Base-by-base conservation (phyloP, 2,113 vertebrate species). In the Hypomesus transpacificus region DNA sequence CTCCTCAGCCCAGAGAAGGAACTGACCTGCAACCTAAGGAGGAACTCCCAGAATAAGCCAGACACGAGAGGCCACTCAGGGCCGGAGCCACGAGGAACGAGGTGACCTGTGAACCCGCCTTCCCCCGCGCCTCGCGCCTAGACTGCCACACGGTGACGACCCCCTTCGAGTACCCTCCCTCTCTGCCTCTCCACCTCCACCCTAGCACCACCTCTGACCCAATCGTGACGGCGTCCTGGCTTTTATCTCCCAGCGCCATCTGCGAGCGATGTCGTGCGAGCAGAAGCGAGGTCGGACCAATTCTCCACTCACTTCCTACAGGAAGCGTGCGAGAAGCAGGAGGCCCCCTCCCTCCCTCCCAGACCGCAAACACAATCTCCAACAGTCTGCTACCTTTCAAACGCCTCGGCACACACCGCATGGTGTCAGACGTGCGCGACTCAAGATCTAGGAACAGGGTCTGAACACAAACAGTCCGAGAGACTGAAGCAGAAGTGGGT, bases 261-360 rank as follows among this genome's bases (percentile, higher is more conserved):
- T 82, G 83, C 76, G 77, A 79, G 59, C 80, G 51, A 24, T 60
- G 83, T 65, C 52, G 58, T 84, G 70, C 72, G 75, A 75, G 75
- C 76, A 76, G 4, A 34, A 72, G 66, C 68, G 83, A 82, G 84
- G 81, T 80, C 85, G 80, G 74, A 67, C 65, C 75, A 82, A 74
- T 85, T 87, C 82, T 87, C 74, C 61, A 69, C 69, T 70, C 75
- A 60, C 83, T 89, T 91, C 88, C 88, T 86, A 69, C 83, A 79
- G 87, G 87, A 90, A 89, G 77, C 78, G 65, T 51, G 53, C 52
- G 59, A 46, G 66, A 73, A 54, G 54, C 53, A 31, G 21, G 9
- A 6, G 3, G 18, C 17, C 21, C 18, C 3, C 11, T 9, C 21
- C 18, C 5, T 14, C 20, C 18, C 53, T 0, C 17, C 53, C 13